Conservation (phyloP, 1,140 invertebrate genomes). For the Drosophila funebris region DNA sequence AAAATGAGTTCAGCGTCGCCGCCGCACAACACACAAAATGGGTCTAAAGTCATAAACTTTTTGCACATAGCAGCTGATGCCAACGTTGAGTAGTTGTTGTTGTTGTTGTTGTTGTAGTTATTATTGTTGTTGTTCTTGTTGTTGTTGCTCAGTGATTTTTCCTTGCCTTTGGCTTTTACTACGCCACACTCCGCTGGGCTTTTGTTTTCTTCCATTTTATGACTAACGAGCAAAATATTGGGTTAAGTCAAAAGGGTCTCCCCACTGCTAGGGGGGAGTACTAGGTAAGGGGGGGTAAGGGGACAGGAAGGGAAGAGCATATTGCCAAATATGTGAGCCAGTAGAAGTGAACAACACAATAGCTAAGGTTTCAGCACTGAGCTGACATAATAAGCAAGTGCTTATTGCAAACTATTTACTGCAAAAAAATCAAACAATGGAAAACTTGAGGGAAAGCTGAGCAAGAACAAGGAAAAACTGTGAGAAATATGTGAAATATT, state of each 20-base stretch:
- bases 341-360: conserved; percentile 26
- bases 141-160: conserved; percentile 75
- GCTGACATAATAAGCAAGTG: conserved; percentile 31
- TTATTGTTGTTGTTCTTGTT: conserved; percentile 24
- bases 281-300: not conserved
- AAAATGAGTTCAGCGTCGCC: conserved; percentile 69
- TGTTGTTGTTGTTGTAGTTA: conserved; percentile 26
- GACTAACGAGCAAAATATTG: conserved; percentile 79
- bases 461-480: not conserved
- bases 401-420: conserved; percentile 13
- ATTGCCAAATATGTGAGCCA: conserved; percentile 30
- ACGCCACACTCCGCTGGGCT: conserved; percentile 62
- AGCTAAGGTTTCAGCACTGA: not conserved
- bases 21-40: conserved; percentile 65
- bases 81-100: conserved; percentile 53
- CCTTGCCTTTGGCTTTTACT: conserved; percentile 77
- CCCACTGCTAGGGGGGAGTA: no score
- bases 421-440: conserved; percentile 13
- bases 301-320: not conserved
- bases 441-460: not conserved
- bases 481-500: no score
- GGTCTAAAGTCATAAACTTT: conserved; percentile 81
- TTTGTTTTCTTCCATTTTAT: conserved; percentile 62
- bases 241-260: conserved; percentile 72
- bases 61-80: conserved; percentile 76